Percentiles rank a stretch among this genome's conserved stretches.
These are phyloP conservation scores for Neotoma lepida DNA, from an alignment of 2,113 vertebrate genomes.

Conservation along the genomic window DNA sequence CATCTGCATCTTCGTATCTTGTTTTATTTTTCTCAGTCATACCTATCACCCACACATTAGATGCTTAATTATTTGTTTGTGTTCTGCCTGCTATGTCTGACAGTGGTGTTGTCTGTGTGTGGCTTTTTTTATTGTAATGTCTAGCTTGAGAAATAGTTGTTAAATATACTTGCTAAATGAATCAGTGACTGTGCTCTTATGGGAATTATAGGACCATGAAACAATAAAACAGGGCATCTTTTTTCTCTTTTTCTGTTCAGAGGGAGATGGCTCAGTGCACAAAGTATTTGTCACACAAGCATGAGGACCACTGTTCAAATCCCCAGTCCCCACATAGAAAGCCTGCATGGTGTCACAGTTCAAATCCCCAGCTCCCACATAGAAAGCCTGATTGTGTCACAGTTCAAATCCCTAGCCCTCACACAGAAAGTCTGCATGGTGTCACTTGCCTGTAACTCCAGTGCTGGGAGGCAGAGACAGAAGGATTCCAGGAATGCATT, in stretches of 20 bases:
- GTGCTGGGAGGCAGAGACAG: neutral
- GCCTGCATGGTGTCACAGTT: neutral
- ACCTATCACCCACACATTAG: neutral
- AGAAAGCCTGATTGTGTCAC: neutral
- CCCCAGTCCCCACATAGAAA: neutral
- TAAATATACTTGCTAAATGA: neutral
- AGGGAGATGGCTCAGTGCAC: neutral
- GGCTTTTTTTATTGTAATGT: neutral
- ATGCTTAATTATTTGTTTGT: constrained; percentile 58
- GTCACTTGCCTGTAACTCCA: neutral
- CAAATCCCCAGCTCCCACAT: neutral
- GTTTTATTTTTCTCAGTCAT: constrained; percentile 26
- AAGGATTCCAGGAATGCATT: neutral
- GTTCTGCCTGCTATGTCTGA: neutral
- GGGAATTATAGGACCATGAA: neutral
- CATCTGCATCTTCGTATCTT: neutral
- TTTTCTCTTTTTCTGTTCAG: neutral
- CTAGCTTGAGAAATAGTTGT: constrained; percentile 32
- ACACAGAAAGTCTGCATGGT: neutral
- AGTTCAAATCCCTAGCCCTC: neutral
- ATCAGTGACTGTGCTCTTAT: neutral
- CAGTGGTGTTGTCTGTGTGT: constrained; percentile 17
- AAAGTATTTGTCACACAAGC: neutral
- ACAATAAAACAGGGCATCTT: neutral
- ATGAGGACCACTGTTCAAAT: neutral